Evolutionary conservation across 2,113 vertebrate genomes (phyloP), one percentile per base, ranked within the genome.

Genomic region (Triplophysa tibetana): DNA sequence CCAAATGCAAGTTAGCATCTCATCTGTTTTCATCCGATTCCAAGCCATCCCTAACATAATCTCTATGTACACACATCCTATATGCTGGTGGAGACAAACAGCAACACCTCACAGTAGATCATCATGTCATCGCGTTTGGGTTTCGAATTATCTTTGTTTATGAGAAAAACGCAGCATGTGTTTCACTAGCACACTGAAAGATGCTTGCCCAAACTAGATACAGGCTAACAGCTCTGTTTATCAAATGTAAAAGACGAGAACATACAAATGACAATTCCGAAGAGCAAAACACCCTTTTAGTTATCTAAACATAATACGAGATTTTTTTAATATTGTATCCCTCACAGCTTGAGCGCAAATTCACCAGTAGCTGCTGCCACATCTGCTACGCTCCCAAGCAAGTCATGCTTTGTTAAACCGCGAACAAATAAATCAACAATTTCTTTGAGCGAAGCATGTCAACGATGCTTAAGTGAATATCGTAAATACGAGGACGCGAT

Each of bases 111-210:
- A 6, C 54, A 58, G n/a, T 16, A 79, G 52, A 10, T 45, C 33
- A 38, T 38, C 33, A 38, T 66, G 24, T 29, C 41, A 23, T 14
- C 43, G 24, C 62, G 45, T 75, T 75, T 54, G 50, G 43, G 10
- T 26, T 68, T 83, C 83, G 82, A 80, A 84, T 87, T 87, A 91
- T 87, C 87, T 88, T 84, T 80, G 85, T 89, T 90, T 90, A 90
- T 90, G 85, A 89, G 84, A 80, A 84, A 81, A 90, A 89, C 87
- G 85, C 90, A 88, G 89, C 87, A 84, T 76, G 84, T 78, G 82
- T 86, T 82, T 83, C 58, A 72, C 87, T 83, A 90, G 90, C 89
- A 91, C 87, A 89, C 90, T 91, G 86, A 88, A 63, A 29, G n/a
- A n/a, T 45, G 38, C 56, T 43, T 24, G 19, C n/a, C 56, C 83